A percentile compares a stretch with the other conserved stretches of the same genome.
Evolutionary conservation across 2,113 vertebrate species (phyloP).

Genomic region (Psittacus erithacus): DNA sequence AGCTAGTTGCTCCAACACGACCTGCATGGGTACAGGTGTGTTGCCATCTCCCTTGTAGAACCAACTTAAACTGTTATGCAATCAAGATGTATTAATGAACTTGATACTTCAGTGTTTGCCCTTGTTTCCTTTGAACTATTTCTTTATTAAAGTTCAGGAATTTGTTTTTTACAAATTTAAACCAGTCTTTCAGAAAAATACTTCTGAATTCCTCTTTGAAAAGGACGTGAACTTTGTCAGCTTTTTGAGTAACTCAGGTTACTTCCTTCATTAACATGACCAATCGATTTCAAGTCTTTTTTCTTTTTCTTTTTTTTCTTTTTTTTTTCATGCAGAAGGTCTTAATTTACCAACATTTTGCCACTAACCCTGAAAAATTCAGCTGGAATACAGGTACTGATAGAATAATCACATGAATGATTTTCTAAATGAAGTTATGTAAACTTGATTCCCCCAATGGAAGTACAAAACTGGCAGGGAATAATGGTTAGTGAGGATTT

Average conservation of each 20-base stretch:
- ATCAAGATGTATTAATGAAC: not conserved
- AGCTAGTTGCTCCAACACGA: not conserved
- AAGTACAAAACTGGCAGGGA: not conserved
- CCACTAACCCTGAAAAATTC: not conserved
- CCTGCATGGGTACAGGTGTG: not conserved
- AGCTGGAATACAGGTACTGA: not conserved
- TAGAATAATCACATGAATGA: not conserved
- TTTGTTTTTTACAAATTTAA: not conserved
- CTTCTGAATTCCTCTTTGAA: not conserved
- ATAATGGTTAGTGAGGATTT: not conserved
- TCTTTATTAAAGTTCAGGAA: not conserved
- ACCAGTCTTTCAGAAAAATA: not conserved
- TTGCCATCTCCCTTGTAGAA: not conserved
- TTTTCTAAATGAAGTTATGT: not conserved
- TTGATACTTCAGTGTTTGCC: not conserved
- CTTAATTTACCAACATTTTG: not conserved
- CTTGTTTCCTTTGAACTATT: not conserved
- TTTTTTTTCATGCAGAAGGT: not conserved
- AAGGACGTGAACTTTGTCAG: not conserved
- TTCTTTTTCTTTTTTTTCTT: not conserved
- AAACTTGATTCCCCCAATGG: not conserved
- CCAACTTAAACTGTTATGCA: rapidly evolving
- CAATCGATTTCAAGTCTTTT: not conserved
- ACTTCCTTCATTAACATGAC: not conserved
- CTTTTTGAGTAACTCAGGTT: not conserved